A percentile compares a stretch with the other conserved stretches of the same genome.
Conservation (phyloP, 2,888 invertebrate species). For the Lepeophtheirus nordmannii region DNA sequence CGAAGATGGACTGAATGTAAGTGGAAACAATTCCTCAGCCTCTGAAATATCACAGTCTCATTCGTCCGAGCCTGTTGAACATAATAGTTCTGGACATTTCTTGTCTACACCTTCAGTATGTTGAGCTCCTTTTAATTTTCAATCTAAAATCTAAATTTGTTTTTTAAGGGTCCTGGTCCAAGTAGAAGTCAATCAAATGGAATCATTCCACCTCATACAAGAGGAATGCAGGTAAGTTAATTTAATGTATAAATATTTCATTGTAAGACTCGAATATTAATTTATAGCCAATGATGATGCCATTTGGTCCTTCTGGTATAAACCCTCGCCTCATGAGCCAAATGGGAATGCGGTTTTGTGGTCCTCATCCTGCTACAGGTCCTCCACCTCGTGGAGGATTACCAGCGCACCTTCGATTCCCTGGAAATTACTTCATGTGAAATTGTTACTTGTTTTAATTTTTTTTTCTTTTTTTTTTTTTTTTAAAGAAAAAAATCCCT, state of each 20-base stretch:
- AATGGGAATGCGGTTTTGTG: constrained; percentile 9
- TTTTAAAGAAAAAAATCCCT: too few relatives aligned
- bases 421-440: constrained; percentile 16
- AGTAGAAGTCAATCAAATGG: not conserved
- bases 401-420: constrained; percentile 1
- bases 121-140: not conserved
- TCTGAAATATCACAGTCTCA: not conserved
- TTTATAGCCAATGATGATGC: constrained; percentile 1
- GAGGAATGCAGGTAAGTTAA: not conserved
- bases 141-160: not conserved
- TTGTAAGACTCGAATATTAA: too few relatives aligned
- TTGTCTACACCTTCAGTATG: not conserved
- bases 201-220: not conserved
- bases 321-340: constrained; percentile 18
- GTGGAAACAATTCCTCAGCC: not conserved
- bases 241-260: not conserved
- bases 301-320: constrained; percentile 4
- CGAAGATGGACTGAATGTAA: constrained; percentile 6
- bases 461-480: too few relatives aligned
- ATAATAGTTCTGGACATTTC: constrained; percentile 1
- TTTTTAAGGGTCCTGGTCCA: too few relatives aligned
- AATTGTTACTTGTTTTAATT: too few relatives aligned
- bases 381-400: not conserved
- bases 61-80: not conserved
- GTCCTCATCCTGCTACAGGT: not conserved